These are phyloP conservation scores for Alca torda DNA, from an alignment of 2,797 vertebrate genomes.

Conservation along the genomic window DNA sequence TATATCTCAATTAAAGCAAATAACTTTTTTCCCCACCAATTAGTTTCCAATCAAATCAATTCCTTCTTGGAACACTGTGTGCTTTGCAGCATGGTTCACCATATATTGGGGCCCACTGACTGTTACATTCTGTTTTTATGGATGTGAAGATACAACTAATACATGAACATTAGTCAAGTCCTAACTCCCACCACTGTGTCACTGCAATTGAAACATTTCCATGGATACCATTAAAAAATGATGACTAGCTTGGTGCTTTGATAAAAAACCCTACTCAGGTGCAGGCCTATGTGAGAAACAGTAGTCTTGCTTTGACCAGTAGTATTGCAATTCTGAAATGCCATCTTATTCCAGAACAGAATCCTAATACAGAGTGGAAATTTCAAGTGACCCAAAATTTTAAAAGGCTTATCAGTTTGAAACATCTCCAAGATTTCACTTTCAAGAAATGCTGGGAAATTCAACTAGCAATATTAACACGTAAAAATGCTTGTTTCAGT, in stretches of 20 bases:
- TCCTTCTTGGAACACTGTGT: not conserved
- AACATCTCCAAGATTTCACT: not conserved
- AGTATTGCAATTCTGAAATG: not conserved
- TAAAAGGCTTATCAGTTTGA: not conserved
- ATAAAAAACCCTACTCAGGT: not conserved
- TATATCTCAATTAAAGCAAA: not conserved
- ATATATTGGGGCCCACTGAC: not conserved
- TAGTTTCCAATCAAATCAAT: not conserved
- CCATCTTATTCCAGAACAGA: not conserved
- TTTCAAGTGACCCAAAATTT: not conserved
- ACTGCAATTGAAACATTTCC: slow-evolving; percentile 31
- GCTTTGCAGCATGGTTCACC: not conserved
- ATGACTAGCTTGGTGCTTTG: not conserved
- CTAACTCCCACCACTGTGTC: not conserved
- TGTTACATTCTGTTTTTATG: not conserved
- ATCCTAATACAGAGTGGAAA: not conserved
- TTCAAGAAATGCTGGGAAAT: not conserved
- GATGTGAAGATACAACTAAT: not conserved
- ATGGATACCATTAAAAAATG: not conserved
- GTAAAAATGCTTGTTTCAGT: not conserved
- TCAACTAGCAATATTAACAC: not conserved
- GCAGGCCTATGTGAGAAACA: not conserved
- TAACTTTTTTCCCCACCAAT: not conserved
- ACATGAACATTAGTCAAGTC: not conserved
- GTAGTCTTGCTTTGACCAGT: not conserved